Percentiles rank a stretch among this genome's conserved stretches.
phyloP scores from a whole-genome alignment of 2,888 invertebrate genomes.

The Neoascia interrupta region DNA sequence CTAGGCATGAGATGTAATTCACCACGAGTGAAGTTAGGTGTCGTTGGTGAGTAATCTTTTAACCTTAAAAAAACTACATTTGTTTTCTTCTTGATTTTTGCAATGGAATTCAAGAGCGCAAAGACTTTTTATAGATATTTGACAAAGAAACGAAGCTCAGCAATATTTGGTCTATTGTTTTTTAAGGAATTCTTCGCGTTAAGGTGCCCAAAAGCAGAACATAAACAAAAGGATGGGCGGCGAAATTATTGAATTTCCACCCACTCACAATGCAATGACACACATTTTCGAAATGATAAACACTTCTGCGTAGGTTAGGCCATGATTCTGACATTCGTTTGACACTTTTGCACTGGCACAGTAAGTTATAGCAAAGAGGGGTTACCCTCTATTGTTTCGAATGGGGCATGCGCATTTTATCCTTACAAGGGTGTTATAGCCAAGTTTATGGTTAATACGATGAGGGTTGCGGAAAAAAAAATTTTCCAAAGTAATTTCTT shows the following conservation, averaged over 20 bases:
- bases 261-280: constrained; percentile 24
- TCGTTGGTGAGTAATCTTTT: constrained; percentile 3
- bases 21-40: constrained; percentile 50
- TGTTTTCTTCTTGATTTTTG: background rate
- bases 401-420: constrained; percentile 28
- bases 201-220: background rate
- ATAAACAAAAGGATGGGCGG: constrained; percentile 47
- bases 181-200: background rate
- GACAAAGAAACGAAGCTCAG: too few species aligned
- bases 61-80: background rate
- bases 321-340: constrained; percentile 62
- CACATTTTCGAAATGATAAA: constrained; percentile 22
- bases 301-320: constrained; percentile 34
- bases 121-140: too few species aligned
- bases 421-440: background rate
- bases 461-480: background rate
- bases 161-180: background rate
- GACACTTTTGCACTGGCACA: constrained; percentile 36
- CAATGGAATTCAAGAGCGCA: too few species aligned
- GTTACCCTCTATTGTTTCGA: background rate
- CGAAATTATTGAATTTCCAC: too few species aligned
- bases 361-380: constrained; percentile 13
- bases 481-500: background rate
- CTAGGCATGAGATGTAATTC: constrained; percentile 18
- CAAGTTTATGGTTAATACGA: constrained; percentile 2